Conservation (phyloP, 1,140 invertebrate species). For the Vanessa atalanta region DNA sequence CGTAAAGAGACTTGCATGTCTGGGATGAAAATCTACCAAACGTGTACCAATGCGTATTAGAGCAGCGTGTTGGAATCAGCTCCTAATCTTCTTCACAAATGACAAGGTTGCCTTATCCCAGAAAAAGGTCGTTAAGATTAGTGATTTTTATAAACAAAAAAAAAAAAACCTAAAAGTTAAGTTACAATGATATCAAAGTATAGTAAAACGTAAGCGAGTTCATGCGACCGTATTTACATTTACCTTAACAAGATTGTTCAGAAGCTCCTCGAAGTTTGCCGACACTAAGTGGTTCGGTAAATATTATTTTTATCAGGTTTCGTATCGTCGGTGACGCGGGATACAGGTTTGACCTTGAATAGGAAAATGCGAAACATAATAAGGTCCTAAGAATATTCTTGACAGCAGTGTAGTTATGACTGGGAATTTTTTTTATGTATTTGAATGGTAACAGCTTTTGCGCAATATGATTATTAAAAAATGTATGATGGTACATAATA, state of each 20-base stretch:
- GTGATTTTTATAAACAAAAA: background rate
- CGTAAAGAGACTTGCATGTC: too few relatives aligned
- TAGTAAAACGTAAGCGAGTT: constrained; percentile 16
- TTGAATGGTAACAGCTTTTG: background rate
- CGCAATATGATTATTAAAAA: background rate
- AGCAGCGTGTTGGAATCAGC: too few relatives aligned
- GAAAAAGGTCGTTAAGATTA: too few relatives aligned
- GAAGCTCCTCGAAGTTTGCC: constrained; percentile 31
- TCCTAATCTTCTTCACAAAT: too few relatives aligned
- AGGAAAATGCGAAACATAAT: background rate
- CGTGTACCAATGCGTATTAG: too few relatives aligned
- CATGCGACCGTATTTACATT: constrained; percentile 29
- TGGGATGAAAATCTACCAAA: too few relatives aligned
- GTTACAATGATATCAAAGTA: background rate
- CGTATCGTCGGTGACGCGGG: constrained; percentile 19
- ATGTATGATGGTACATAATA: background rate
- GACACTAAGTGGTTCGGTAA: constrained; percentile 32
- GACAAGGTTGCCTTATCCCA: too few relatives aligned
- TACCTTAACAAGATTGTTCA: constrained; percentile 37
- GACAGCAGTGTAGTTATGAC: too few relatives aligned
- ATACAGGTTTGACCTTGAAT: constrained; percentile 18
- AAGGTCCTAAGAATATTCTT: background rate
- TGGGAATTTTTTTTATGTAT: background rate
- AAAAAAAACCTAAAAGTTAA: background rate
- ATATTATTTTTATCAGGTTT: constrained; percentile 36